Percentiles rank a stretch among this genome's conserved stretches.
These are phyloP conservation scores for Nannobrachium achirus DNA, from an alignment of 2,113 vertebrate genomes.

Conservation along the genomic window DNA sequence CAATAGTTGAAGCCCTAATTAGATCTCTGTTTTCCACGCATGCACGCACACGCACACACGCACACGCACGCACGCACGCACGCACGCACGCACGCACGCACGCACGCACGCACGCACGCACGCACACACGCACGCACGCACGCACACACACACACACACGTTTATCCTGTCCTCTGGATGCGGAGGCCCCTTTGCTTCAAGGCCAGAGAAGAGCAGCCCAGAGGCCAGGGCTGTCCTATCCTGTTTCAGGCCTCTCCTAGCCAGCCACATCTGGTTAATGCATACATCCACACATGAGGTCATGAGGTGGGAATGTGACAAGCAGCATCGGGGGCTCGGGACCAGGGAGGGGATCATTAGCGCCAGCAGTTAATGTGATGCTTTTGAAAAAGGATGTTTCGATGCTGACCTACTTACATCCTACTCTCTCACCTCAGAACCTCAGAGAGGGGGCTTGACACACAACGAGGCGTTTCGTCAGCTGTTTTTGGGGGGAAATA, in stretches of 20 bases:
- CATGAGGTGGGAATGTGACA: constrained; percentile 76
- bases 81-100: constrained; percentile 25
- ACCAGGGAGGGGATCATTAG: constrained; percentile 57
- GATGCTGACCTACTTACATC: too few species aligned
- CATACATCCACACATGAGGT: constrained; percentile 75
- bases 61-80: constrained; percentile 15
- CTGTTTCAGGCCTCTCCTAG: constrained; percentile 73
- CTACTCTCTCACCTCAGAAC: too few species aligned
- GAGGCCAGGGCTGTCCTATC: constrained; percentile 70
- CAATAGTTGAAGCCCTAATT: too few species aligned
- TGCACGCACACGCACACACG: background rate
- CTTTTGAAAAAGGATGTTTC: constrained; percentile 22
- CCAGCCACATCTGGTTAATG: constrained; percentile 78
- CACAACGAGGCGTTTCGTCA: too few species aligned
- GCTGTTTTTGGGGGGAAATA: too few species aligned
- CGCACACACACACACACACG: constrained; percentile 32
- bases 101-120: constrained; percentile 14
- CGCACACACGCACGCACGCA: background rate
- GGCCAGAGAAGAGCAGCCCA: constrained; percentile 67
- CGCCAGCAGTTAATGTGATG: constrained; percentile 31
- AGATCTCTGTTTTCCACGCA: constrained; percentile 5
- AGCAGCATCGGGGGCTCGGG: constrained; percentile 60
- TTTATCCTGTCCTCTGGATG: constrained; percentile 67
- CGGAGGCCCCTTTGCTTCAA: constrained; percentile 71
- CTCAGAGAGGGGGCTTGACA: too few species aligned